Evolutionary conservation across 2,113 vertebrate genomes (phyloP).

Genomic region (Phylloscopus trochilus): DNA sequence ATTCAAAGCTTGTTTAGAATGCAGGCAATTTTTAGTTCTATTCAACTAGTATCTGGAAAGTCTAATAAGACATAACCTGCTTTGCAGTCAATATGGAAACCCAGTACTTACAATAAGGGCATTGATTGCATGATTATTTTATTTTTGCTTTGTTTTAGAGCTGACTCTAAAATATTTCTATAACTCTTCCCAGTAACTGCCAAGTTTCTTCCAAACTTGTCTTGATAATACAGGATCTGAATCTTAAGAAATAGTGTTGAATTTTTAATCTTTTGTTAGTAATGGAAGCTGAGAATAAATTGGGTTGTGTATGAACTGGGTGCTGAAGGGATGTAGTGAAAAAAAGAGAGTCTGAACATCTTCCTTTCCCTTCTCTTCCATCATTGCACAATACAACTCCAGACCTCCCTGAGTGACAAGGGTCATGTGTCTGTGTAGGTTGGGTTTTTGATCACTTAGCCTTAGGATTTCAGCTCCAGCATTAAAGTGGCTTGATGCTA

Average conservation of each 20-base stretch:
- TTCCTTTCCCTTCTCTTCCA: not conserved
- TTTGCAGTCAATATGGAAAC: not conserved
- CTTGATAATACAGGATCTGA: not conserved
- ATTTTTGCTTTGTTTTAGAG: not conserved
- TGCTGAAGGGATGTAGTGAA: not conserved
- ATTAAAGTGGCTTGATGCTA: not conserved
- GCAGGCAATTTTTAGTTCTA: not conserved
- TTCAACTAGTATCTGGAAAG: not conserved
- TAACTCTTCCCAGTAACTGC: not conserved
- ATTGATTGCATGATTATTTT: not conserved
- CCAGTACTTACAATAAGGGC: not conserved
- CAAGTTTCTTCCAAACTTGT: not conserved
- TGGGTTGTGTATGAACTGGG: not conserved
- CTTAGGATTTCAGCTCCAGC: not conserved
- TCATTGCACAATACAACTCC: not conserved
- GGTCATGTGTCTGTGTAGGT: fast-evolving
- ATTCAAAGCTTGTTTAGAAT: not conserved
- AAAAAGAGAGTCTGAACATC: not conserved
- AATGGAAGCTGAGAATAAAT: not conserved
- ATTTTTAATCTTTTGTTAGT: not conserved
- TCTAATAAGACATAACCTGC: not conserved
- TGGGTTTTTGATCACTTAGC: not conserved
- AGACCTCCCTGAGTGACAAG: not conserved
- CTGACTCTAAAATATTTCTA: not conserved
- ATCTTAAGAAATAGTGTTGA: not conserved